Evolutionary conservation across 2,797 vertebrate species (phyloP).

Genomic region (Hippoglossus hippoglossus): DNA sequence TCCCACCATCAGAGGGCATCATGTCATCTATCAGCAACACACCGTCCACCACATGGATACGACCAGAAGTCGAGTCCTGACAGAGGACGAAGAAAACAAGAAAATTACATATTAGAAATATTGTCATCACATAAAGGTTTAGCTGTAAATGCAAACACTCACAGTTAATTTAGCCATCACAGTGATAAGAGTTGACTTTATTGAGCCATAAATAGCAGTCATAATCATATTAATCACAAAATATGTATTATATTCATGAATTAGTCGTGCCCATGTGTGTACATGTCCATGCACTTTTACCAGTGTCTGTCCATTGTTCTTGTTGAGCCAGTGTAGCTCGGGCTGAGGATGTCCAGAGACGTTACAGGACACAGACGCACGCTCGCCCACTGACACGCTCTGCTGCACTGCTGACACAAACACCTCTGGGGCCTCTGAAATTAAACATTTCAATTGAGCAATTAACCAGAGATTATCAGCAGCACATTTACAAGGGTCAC

Average conservation of each 20-base stretch:
- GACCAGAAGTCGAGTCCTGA: conserved; percentile 60
- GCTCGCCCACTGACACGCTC: conserved; percentile 48
- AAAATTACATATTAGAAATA: not conserved
- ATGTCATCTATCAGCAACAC: conserved; percentile 75
- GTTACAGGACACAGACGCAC: conserved; percentile 77
- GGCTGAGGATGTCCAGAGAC: conserved; percentile 82
- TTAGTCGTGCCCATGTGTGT: not conserved
- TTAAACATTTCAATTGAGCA: not conserved
- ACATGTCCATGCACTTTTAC: conserved; percentile 38
- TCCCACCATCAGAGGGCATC: conserved; percentile 82
- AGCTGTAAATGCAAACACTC: no score
- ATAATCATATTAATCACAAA: not conserved
- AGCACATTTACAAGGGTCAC: not conserved
- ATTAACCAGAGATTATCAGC: not conserved
- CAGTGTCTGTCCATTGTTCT: conserved; percentile 66
- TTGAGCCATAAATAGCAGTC: not conserved
- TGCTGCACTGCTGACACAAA: conserved; percentile 58
- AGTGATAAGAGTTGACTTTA: not conserved
- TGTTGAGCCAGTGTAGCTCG: conserved; percentile 79
- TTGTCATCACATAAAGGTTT: not conserved
- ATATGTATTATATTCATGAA: not conserved
- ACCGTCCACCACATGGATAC: conserved; percentile 46
- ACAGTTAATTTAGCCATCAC: not conserved
- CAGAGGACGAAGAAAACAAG: not conserved
- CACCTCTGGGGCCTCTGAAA: conserved; percentile 80